Evolutionary conservation across 2,797 vertebrate genomes (phyloP).

Genomic region (Liparis tanakae): DNA sequence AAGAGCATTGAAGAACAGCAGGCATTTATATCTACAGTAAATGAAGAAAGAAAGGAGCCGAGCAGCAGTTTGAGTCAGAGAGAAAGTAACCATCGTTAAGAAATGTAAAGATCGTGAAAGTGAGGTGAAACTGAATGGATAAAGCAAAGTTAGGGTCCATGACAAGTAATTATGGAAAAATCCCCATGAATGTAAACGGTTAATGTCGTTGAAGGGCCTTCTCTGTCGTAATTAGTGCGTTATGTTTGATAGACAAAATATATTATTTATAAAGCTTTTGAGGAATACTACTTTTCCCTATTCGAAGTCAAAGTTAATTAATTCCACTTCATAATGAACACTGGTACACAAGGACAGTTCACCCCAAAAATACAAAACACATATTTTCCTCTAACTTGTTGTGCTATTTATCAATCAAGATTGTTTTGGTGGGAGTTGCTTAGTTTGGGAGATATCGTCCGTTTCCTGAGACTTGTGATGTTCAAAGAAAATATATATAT

Average conservation of each 20-base stretch:
- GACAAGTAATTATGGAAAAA: conserved; percentile 2
- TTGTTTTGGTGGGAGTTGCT: neutral
- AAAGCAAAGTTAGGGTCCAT: conserved; percentile 9
- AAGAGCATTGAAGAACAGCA: conserved; percentile 21
- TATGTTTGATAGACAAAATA: conserved; percentile 32
- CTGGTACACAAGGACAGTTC: neutral
- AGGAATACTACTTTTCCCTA: conserved; percentile 1
- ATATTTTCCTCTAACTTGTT: neutral
- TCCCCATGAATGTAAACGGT: conserved; percentile 10
- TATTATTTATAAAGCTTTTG: conserved; percentile 11
- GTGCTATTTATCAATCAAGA: neutral
- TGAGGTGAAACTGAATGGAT: conserved; percentile 8
- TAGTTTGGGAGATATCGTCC: neutral
- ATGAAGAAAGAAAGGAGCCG: conserved; percentile 7
- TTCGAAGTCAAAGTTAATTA: conserved; percentile 13
- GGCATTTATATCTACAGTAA: conserved; percentile 27
- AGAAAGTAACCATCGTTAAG: conserved; percentile 13
- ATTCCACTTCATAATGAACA: conserved; percentile 23
- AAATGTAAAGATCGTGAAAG: conserved; percentile 23
- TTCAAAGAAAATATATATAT: too few species aligned
- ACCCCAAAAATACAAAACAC: neutral
- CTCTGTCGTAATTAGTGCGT: conserved; percentile 55
- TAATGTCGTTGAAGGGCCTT: conserved; percentile 14
- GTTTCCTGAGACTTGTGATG: neutral
- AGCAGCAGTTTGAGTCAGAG: neutral